These are phyloP conservation scores for Phalanger gymnotis DNA, from an alignment of 2,797 vertebrate genomes.

Conservation along the genomic window DNA sequence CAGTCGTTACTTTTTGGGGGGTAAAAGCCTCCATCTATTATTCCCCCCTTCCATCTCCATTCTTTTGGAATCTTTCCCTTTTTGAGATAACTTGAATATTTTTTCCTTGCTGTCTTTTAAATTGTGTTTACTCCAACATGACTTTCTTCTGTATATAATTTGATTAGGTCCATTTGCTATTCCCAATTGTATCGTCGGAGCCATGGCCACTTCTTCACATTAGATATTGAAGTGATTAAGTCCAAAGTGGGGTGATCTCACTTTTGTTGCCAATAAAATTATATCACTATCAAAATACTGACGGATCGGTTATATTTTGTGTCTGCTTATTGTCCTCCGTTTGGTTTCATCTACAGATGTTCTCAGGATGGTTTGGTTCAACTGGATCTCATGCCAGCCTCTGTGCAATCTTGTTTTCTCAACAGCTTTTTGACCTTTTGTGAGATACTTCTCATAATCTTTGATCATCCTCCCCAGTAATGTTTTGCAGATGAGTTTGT, in stretches of 20 bases:
- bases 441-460: not conserved
- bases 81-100: not conserved
- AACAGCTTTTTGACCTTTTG: not conserved
- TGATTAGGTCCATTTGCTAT: not conserved
- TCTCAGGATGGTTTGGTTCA: not conserved
- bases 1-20: not conserved
- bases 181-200: not conserved
- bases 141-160: not conserved
- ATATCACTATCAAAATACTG: not conserved
- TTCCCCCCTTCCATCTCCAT: not conserved
- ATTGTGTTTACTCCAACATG: not conserved
- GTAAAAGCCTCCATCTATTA: not conserved
- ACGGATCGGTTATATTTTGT: not conserved
- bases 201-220: not conserved
- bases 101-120: not conserved
- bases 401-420: not conserved
- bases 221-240: not conserved
- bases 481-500: not conserved
- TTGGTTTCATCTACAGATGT: not conserved
- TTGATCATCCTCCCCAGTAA: not conserved
- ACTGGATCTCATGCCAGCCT: not conserved
- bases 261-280: not conserved
- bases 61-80: not conserved
- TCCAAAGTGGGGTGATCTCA: not conserved
- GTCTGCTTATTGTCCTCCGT: not conserved